Percentiles rank a stretch among this genome's conserved stretches.
Conservation (phyloP, 2,888 invertebrate species). For the Candidula unifasciata region DNA sequence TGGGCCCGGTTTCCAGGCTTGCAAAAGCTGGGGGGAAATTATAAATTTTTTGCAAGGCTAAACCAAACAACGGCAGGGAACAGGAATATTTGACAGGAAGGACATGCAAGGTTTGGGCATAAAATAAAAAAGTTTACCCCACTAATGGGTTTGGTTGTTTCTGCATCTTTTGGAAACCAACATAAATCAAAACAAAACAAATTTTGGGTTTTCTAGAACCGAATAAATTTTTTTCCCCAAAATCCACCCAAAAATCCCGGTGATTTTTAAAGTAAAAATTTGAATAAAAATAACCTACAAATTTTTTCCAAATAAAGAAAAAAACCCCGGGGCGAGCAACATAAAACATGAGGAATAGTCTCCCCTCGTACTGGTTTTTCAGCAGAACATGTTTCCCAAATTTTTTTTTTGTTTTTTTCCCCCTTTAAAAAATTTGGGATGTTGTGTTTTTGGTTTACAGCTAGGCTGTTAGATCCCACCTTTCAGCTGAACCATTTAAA, state of each 20-base stretch:
- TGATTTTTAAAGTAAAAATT: not conserved
- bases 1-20: not conserved
- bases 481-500: too few relatives aligned
- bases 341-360: too few relatives aligned
- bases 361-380: too few relatives aligned
- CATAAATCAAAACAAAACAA: slow-evolving; percentile 77
- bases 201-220: slow-evolving; percentile 77
- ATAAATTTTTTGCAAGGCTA: not conserved
- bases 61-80: not conserved
- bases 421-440: too few relatives aligned
- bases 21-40: not conserved
- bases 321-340: too few relatives aligned
- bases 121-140: slow-evolving; percentile 57
- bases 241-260: slow-evolving; percentile 77
- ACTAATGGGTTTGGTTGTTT: slow-evolving; percentile 70
- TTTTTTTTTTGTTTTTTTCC: too few relatives aligned
- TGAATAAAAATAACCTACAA: too few relatives aligned
- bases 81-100: not conserved
- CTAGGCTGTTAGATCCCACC: too few relatives aligned
- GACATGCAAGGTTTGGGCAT: not conserved
- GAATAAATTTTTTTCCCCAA: slow-evolving; percentile 78
- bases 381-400: too few relatives aligned
- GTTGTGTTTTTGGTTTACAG: too few relatives aligned
- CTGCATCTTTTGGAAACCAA: slow-evolving; percentile 73
- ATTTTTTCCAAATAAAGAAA: too few relatives aligned